Base-by-base conservation (phyloP, 2,888 invertebrate genomes). In the Ganaspis brasiliensis region DNA sequence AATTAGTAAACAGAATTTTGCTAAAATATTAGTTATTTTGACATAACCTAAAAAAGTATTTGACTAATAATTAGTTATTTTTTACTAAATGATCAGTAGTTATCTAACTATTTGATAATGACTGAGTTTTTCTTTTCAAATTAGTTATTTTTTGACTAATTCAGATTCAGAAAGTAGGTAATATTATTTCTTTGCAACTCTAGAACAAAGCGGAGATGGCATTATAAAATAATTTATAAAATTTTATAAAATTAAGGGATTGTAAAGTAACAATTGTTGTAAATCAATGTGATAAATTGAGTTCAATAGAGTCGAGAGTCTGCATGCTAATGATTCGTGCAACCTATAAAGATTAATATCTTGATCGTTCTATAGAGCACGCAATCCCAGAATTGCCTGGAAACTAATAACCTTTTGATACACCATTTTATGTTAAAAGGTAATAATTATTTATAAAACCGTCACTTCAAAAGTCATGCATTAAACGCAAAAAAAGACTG, bases 271-370 rank as follows among this genome's bases (percentile, higher is more conserved):
- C 35, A 63, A 63, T 19, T 37, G 21, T 19, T 63, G 12, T 63
- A 63, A 40, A 63, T 37, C 19, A 35, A 10, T 37, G 40, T 40
- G 19, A 14, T 19, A 40, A 63, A 63, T 19, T 37, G 19, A 37
- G 63, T 40, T 63, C 40, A 63, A n/a, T 63, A 40, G 61, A 37
- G 40, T 40, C 6, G 37, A 63, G 37, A 40, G 40, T 5, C 40
- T 63, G 21, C 14, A 63, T 63, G 63, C 14, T 21, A 63, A 40
- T 14, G 61, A 37, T 10, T 63, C 21, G 37, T 37, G 63, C 40
- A 63, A 19, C 40, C 40, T 37, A 63, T 21, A 63, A 52, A 52
- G 52, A 63, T 40, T 21, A 37, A 14, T 63, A 63, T 21, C 63
- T 14, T 37, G 37, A 63, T 63, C 37, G 37, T 40, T 19, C 19